Conservation (phyloP, 2,797 vertebrate genomes). For the Australoheros facetus region DNA sequence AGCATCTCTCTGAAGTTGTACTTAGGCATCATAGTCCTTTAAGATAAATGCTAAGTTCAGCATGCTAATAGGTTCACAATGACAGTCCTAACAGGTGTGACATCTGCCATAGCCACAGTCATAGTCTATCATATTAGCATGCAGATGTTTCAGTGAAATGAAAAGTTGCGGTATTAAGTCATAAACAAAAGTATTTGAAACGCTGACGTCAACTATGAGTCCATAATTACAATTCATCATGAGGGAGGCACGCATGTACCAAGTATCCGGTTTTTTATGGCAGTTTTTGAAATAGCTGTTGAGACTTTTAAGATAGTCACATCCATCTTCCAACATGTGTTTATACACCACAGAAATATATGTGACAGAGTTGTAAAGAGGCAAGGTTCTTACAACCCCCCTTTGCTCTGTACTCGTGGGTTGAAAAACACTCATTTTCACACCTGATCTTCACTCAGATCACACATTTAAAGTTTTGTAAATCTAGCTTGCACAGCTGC, state of each 20-base stretch:
- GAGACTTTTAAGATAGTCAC: too few relatives aligned
- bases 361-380: too few relatives aligned
- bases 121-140: neutral
- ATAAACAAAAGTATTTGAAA: neutral
- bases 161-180: neutral
- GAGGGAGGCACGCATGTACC: too few relatives aligned
- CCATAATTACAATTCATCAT: too few relatives aligned
- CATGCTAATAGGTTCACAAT: neutral
- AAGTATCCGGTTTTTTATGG: too few relatives aligned
- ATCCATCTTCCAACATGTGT: neutral
- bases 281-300: too few relatives aligned
- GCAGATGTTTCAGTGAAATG: neutral
- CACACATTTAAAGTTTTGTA: neutral
- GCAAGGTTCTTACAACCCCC: too few relatives aligned
- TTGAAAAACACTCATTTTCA: neutral
- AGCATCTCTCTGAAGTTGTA: neutral
- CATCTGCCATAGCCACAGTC: neutral
- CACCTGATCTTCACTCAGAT: neutral
- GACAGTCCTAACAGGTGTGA: neutral
- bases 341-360: neutral
- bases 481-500: neutral
- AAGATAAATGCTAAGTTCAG: neutral
- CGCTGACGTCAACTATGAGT: neutral
- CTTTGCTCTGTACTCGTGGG: neutral
- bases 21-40: neutral